Conservation (phyloP, 30 jellyfish, hydroid and myxozoan genomes). For the Turritopsis dohrnii region DNA sequence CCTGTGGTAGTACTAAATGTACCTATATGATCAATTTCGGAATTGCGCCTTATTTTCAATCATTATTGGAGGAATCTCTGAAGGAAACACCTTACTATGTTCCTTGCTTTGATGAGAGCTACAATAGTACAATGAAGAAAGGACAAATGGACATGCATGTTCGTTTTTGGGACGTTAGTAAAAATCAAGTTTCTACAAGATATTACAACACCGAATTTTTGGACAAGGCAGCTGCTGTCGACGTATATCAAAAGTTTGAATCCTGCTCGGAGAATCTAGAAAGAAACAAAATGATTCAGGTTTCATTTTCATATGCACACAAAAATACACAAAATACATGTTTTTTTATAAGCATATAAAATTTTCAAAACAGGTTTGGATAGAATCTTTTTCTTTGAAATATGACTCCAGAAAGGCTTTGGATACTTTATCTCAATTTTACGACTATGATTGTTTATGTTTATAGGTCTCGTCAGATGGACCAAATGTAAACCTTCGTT, state of each 20-base stretch:
- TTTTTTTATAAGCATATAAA: neutral
- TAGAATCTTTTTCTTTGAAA: neutral
- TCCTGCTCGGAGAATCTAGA: neutral
- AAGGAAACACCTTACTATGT: neutral
- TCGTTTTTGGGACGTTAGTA: neutral
- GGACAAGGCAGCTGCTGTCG: neutral
- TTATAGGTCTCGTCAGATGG: conserved; percentile 9
- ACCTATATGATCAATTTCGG: neutral
- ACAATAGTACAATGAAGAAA: neutral
- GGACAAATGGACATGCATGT: conserved; percentile 9
- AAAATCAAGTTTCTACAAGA: neutral
- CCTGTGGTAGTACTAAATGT: neutral
- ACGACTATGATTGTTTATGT: neutral
- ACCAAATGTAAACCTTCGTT: conserved; percentile 5
- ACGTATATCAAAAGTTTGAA: neutral
- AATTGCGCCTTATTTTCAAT: neutral
- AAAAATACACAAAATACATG: no score
- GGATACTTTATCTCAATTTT: no score
- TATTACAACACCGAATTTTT: neutral
- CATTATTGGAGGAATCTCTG: neutral
- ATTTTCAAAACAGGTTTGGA: neutral
- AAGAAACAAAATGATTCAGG: conserved; percentile 11
- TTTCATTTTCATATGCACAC: neutral
- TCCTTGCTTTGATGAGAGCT: neutral
- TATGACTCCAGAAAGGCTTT: neutral